Percentiles rank a stretch among this genome's conserved stretches.
These are phyloP conservation scores for Nudaria mundana DNA, from an alignment of 2,888 invertebrate species.

Conservation along the genomic window DNA sequence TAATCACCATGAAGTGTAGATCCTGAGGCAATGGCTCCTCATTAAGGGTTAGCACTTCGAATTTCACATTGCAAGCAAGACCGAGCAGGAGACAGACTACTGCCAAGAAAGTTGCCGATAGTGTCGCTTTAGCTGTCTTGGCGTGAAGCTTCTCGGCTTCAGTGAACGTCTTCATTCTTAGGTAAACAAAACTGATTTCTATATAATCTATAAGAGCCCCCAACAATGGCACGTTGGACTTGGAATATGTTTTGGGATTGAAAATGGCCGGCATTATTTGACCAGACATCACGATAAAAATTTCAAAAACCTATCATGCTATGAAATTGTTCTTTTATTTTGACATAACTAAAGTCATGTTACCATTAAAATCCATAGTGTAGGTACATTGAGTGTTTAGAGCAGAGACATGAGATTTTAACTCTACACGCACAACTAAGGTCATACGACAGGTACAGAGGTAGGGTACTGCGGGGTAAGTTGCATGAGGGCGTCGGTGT, in stretches of 20 bases:
- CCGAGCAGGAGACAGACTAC: constrained; percentile 56
- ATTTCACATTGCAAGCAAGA: constrained; percentile 59
- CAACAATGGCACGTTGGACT: constrained; percentile 54
- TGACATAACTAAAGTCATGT: not conserved
- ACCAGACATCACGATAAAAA: constrained; percentile 2
- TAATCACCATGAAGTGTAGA: constrained; percentile 65
- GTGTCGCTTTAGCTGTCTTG: constrained; percentile 38
- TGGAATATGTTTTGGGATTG: constrained; percentile 58
- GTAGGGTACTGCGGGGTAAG: too few relatives aligned
- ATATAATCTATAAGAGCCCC: constrained; percentile 66
- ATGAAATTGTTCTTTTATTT: too few relatives aligned
- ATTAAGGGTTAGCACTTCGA: constrained; percentile 63
- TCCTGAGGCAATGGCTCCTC: constrained; percentile 56
- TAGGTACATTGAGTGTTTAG: too few relatives aligned
- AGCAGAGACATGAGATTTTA: too few relatives aligned
- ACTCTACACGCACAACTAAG: too few relatives aligned
- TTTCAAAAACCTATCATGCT: not conserved
- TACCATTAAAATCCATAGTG: too few relatives aligned
- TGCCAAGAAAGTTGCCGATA: constrained; percentile 57
- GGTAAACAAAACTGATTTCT: constrained; percentile 53
- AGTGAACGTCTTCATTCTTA: constrained; percentile 45
- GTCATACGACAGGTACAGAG: too few relatives aligned
- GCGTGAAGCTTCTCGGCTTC: constrained; percentile 52
- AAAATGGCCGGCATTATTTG: constrained; percentile 1
- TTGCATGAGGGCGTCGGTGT: too few relatives aligned